These are phyloP conservation scores for Deroptyus accipitrinus DNA, from an alignment of 2,113 vertebrate genomes.

Conservation along the genomic window DNA sequence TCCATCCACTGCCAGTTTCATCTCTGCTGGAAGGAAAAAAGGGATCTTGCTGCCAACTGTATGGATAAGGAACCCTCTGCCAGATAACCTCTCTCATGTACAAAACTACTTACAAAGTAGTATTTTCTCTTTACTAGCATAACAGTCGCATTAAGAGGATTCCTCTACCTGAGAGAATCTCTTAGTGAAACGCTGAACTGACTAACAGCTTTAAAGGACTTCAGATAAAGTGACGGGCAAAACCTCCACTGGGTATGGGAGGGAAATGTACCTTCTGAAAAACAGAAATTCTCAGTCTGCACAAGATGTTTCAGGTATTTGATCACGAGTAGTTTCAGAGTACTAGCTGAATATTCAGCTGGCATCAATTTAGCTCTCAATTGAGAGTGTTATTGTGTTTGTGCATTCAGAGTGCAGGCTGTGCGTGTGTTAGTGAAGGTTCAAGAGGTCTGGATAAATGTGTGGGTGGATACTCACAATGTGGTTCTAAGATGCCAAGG, in stretches of 20 bases:
- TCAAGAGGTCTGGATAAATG: background rate
- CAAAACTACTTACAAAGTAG: background rate
- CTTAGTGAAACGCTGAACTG: background rate
- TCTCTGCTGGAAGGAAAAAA: background rate
- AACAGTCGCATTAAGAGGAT: background rate
- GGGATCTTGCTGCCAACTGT: background rate
- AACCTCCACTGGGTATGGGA: background rate
- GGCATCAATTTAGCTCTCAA: background rate
- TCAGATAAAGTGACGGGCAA: background rate
- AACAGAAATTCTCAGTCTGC: background rate
- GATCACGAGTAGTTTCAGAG: background rate
- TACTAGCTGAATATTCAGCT: background rate
- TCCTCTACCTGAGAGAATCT: background rate
- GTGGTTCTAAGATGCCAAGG: fast-evolving
- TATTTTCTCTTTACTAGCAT: background rate
- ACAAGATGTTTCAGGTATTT: background rate
- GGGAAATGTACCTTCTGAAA: background rate
- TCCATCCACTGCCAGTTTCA: background rate
- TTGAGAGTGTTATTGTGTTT: background rate
- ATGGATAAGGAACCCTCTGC: background rate
- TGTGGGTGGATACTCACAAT: background rate
- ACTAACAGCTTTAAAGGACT: background rate
- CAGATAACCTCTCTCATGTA: background rate
- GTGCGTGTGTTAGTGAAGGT: background rate
- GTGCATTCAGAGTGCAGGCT: background rate